phyloP scores from a whole-genome alignment of 2,888 invertebrate genomes.

The Petrophora chlorosata region DNA sequence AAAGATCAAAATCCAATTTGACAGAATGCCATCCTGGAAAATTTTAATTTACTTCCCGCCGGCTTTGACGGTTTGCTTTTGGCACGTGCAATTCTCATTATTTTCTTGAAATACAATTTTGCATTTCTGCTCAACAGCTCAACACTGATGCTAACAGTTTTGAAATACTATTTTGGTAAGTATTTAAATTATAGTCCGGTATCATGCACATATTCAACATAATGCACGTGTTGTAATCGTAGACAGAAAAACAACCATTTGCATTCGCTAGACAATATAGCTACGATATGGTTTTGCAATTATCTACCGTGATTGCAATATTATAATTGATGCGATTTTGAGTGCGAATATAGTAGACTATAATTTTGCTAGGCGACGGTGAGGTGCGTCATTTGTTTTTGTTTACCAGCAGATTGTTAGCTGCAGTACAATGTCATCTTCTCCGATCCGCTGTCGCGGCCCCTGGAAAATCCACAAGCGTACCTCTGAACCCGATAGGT shows the following conservation, averaged over 20 bases:
- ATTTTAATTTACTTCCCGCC: conserved; percentile 79
- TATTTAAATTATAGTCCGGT: conserved; percentile 49
- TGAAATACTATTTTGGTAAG: conserved; percentile 70
- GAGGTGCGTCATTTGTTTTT: conserved; percentile 77
- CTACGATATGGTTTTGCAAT: conserved; percentile 73
- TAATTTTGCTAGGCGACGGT: not conserved
- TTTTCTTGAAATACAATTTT: conserved; percentile 55
- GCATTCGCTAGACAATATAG: conserved; percentile 65
- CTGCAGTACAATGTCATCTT: conserved; percentile 71
- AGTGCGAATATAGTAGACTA: conserved; percentile 19
- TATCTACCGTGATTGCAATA: conserved; percentile 4
- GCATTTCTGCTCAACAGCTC: conserved; percentile 52
- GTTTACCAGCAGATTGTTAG: conserved; percentile 79
- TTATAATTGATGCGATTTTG: conserved; percentile 11
- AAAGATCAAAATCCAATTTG: not conserved
- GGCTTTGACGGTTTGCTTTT: conserved; percentile 79
- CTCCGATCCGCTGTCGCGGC: conserved; percentile 76
- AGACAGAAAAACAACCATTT: conserved; percentile 81
- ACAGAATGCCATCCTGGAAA: conserved; percentile 43
- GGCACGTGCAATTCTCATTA: conserved; percentile 79
- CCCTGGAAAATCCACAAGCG: conserved; percentile 79
- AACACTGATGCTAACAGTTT: conserved; percentile 76
- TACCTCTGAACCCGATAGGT: conserved; percentile 86
- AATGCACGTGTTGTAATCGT: conserved; percentile 77
- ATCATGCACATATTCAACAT: conserved; percentile 51